phyloP scores from a whole-genome alignment of 2,888 invertebrate species.

The Netelia melanura region DNA sequence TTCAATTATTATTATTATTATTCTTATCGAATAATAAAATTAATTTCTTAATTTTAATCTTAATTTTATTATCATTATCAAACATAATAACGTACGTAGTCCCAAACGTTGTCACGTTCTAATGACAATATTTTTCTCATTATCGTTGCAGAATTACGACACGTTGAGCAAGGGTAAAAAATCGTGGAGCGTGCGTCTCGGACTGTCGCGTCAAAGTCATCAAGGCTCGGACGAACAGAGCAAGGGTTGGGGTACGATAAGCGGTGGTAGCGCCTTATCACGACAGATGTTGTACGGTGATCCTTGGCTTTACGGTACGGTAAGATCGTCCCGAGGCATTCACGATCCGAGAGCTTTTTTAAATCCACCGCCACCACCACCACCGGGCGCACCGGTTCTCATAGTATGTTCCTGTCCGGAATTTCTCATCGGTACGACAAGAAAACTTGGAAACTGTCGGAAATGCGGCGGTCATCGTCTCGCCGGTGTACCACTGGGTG shows the following conservation, averaged over 20 bases:
- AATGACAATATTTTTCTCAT: background rate
- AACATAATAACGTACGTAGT: too few relatives aligned
- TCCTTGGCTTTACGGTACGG: constrained; percentile 94
- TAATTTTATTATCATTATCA: too few relatives aligned
- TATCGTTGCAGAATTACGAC: constrained; percentile 83
- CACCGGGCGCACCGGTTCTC: constrained; percentile 88
- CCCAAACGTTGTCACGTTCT: too few relatives aligned
- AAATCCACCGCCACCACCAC: constrained; percentile 86
- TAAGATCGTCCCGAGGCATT: constrained; percentile 84
- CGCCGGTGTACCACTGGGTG: constrained; percentile 90
- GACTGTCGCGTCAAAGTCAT: constrained; percentile 85
- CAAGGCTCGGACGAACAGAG: constrained; percentile 80
- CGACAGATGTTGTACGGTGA: constrained; percentile 90
- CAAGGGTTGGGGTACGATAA: constrained; percentile 85
- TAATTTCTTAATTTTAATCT: too few relatives aligned
- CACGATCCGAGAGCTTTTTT: constrained; percentile 84
- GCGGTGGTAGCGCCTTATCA: constrained; percentile 90
- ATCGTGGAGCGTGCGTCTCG: constrained; percentile 90
- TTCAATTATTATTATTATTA: too few relatives aligned
- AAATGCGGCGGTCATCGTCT: constrained; percentile 93
- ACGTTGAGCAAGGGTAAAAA: constrained; percentile 87
- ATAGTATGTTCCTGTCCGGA: constrained; percentile 93
- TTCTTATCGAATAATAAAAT: too few relatives aligned
- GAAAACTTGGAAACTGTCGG: constrained; percentile 92
- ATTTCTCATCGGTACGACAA: constrained; percentile 92